Evolutionary conservation across 2,797 vertebrate species (phyloP).

Genomic region (Synaphobranchus kaupii): DNA sequence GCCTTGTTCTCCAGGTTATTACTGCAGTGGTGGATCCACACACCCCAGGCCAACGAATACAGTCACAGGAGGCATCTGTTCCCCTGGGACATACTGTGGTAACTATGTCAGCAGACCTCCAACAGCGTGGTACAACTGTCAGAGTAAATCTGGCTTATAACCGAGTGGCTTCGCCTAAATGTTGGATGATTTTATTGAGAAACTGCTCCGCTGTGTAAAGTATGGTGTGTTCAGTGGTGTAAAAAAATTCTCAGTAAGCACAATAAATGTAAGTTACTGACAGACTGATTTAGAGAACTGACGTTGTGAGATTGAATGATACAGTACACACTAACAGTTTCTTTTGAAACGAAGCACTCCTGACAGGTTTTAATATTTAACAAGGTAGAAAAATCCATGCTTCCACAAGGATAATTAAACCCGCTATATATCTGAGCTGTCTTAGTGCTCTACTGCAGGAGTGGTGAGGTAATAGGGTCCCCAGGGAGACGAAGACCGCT

Average conservation of each 20-base stretch:
- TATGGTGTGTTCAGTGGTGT: background rate
- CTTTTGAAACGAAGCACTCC: background rate
- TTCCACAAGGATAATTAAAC: background rate
- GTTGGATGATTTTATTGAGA: background rate
- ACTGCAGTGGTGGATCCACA: conserved; percentile 76
- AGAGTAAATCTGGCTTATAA: background rate
- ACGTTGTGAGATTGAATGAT: background rate
- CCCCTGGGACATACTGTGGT: conserved; percentile 85
- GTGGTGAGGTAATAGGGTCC: background rate
- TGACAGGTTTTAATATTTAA: conserved; percentile 1
- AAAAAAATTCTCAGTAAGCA: background rate
- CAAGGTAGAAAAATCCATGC: background rate
- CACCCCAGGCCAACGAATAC: conserved; percentile 77
- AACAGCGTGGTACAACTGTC: too few relatives aligned
- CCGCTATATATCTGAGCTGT: background rate
- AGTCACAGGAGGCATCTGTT: conserved; percentile 80
- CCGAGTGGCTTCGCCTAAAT: background rate
- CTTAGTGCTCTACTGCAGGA: background rate
- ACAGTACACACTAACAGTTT: background rate
- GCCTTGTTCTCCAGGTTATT: conserved; percentile 83
- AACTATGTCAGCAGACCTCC: conserved; percentile 46
- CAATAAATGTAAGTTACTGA: background rate
- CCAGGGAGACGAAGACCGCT: background rate
- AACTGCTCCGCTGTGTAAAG: background rate
- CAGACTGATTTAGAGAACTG: background rate